Conservation (phyloP, 2,888 invertebrate species). For the Cryptophagus acutangulus region DNA sequence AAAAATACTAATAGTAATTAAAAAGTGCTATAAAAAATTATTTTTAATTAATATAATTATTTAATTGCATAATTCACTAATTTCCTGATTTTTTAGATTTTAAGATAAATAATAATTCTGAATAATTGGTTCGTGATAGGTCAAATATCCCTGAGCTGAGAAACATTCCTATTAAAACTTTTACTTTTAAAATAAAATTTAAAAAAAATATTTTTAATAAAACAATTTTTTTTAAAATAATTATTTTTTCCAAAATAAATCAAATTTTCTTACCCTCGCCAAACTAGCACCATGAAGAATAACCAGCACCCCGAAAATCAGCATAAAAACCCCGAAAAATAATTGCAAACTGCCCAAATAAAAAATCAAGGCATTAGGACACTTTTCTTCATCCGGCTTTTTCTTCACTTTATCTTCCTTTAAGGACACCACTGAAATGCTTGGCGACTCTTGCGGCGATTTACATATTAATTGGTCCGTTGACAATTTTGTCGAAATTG, state of each 20-base stretch:
- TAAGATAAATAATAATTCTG: too few relatives aligned
- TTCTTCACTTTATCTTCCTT: constrained; percentile 22
- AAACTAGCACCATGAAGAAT: constrained; percentile 58
- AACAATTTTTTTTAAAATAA: too few relatives aligned
- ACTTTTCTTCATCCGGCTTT: constrained; percentile 17
- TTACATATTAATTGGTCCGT: constrained; percentile 57
- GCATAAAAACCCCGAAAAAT: constrained; percentile 57
- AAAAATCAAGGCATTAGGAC: constrained; percentile 43
- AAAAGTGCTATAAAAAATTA: too few relatives aligned
- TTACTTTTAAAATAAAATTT: neutral
- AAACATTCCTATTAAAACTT: neutral
- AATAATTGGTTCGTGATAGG: constrained; percentile 8
- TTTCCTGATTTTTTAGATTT: too few relatives aligned
- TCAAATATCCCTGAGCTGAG: neutral
- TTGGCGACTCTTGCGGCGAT: constrained; percentile 47
- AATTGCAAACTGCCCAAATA: constrained; percentile 58
- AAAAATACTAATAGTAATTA: too few relatives aligned
- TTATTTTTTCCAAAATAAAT: too few relatives aligned
- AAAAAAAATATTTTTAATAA: too few relatives aligned
- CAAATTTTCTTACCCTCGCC: constrained; percentile 37
- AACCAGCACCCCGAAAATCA: constrained; percentile 59
- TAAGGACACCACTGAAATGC: constrained; percentile 30
- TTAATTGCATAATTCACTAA: too few relatives aligned
- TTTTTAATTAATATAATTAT: too few relatives aligned
- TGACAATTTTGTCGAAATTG: constrained; percentile 44